Evolutionary conservation across 2,888 invertebrate species (phyloP).

Genomic region (Cryptosula pallasiana): DNA sequence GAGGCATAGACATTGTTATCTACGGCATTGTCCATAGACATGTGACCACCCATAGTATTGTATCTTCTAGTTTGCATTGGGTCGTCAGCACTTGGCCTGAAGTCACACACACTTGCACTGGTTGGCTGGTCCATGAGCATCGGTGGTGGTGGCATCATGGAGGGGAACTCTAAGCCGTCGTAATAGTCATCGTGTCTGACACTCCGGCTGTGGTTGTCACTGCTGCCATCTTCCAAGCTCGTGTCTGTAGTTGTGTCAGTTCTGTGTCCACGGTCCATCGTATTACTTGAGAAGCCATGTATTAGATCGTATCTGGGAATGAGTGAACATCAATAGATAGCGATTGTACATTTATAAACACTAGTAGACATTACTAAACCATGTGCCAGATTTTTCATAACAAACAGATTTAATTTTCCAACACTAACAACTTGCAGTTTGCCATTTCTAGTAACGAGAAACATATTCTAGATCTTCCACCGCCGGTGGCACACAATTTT

Average conservation of each 20-base stretch:
- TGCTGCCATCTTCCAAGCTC: slow-evolving; percentile 12
- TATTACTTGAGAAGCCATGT: neutral
- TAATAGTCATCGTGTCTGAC: slow-evolving; percentile 9
- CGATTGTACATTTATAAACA: no score
- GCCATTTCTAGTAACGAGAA: no score
- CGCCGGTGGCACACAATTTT: no score
- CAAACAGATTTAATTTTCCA: no score
- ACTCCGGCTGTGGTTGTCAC: slow-evolving; percentile 3
- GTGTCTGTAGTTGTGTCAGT: slow-evolving; percentile 18
- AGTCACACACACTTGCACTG: slow-evolving; percentile 5
- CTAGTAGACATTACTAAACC: no score
- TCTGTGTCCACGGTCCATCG: neutral
- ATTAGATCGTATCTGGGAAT: slow-evolving; percentile 6
- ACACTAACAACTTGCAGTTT: no score
- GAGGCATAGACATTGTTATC: slow-evolving; percentile 10
- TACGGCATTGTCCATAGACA: neutral
- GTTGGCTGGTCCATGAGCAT: slow-evolving; percentile 9
- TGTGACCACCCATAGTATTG: neutral
- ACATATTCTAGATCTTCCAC: no score
- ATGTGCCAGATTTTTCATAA: no score
- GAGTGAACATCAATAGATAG: no score
- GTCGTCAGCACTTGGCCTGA: neutral
- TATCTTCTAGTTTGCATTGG: neutral
- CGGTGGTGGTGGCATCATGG: neutral
- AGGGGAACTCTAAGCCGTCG: neutral